Base-by-base conservation (phyloP, 92 coral and sea anemone genomes). In the Epizoanthus stellaris region DNA sequence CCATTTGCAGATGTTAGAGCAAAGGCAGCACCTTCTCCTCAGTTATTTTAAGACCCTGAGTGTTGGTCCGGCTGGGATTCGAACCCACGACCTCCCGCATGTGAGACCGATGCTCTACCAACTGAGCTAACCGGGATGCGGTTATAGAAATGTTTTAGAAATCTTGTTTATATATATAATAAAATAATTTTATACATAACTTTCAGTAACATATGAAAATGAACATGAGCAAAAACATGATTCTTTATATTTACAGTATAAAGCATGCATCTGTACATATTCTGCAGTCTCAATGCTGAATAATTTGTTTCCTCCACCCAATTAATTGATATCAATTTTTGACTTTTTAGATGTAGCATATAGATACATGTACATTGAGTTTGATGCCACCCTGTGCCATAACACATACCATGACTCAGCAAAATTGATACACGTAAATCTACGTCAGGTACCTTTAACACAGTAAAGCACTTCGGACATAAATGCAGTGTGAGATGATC, bases 371-470 rank as follows among this genome's bases (percentile, higher is more conserved):
- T 11, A 60, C 19, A 60, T 60, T 62, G 67, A 62, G 67, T 13
- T 62, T 62, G 13, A 62, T 62, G 36, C 67, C 67, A 62, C 30
- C 25, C 67, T 60, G 20, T 5, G 65, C 16, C 25, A 62, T 62
- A 19, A 62, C 67, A 62, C 67, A 62, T 3, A 62, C 67, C 67
- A 62, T 62, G 34, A 62, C 67, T 62, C 67, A 19, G 36, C 67
- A 62, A 62, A 62, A 62, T 62, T 62, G 67, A 62, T 62, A n/a
- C 67, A 19, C 16, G 67, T 62, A 60, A 60, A n/a, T n/a, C n/a
- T n/a, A n/a, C n/a, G n/a, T n/a, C n/a, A n/a, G n/a, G n/a, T 23
- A 23, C 0, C 25, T 23, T 23, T 23, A 23, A 23, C 25, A 23
- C 25, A 23, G 25, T 0, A 23, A 23, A 23, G 25, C 25, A 23